Conservation (phyloP, 2,797 vertebrate species). For the Poecilia picta region DNA sequence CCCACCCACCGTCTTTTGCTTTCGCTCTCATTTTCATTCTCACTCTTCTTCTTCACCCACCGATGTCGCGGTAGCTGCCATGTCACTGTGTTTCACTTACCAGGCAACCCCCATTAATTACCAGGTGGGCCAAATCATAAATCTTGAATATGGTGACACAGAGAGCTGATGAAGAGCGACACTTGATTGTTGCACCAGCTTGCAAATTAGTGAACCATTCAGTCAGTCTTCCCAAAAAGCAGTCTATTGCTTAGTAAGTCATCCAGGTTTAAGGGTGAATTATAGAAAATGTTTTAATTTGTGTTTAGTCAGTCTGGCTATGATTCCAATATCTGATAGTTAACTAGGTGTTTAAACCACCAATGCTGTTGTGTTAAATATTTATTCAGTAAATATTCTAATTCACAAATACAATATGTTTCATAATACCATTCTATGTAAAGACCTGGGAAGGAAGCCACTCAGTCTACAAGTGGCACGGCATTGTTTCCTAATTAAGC, state of each 20-base stretch:
- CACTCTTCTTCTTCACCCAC: conserved; percentile 20
- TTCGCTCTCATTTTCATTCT: conserved; percentile 8
- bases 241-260: conserved; percentile 23
- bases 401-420: conserved; percentile 14
- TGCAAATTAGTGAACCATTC: conserved; percentile 19
- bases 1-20: conserved; percentile 30
- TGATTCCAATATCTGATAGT: conserved; percentile 5
- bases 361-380: neutral
- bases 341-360: conserved; percentile 2
- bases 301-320: neutral
- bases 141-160: conserved; percentile 49
- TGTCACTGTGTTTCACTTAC: conserved; percentile 55
- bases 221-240: conserved; percentile 3
- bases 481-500: conserved; percentile 26
- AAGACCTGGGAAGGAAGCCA: conserved; percentile 9
- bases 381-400: conserved; percentile 15
- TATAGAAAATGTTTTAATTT: conserved; percentile 23
- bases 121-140: conserved; percentile 52
- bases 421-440: neutral
- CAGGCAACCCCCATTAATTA: conserved; percentile 56
- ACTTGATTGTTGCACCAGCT: neutral
- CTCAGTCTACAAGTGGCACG: neutral
- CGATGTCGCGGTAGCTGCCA: conserved; percentile 61
- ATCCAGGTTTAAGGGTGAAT: conserved; percentile 14
- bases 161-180: conserved; percentile 25